Evolutionary conservation across 1,140 invertebrate species (phyloP).

Genomic region (Aphis gossypii): DNA sequence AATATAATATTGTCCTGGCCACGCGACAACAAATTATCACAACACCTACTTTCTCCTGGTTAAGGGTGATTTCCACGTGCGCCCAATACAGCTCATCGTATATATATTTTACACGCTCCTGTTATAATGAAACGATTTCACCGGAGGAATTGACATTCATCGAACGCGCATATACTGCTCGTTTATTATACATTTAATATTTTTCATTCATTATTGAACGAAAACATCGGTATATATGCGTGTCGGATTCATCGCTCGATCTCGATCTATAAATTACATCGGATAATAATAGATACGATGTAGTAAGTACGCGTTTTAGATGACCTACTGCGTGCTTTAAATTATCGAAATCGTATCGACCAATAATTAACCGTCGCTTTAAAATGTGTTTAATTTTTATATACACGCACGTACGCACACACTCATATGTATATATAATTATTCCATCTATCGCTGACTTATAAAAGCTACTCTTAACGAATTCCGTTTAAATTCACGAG

Average conservation of each 20-base stretch:
- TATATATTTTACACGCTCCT: neutral
- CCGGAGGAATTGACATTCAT: neutral
- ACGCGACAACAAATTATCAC: neutral
- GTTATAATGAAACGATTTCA: neutral
- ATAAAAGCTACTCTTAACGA: neutral
- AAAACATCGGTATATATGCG: neutral
- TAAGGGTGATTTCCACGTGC: slow-evolving; percentile 19
- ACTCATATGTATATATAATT: neutral
- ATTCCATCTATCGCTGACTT: neutral
- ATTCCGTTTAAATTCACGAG: neutral
- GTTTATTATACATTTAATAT: neutral
- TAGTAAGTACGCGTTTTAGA: neutral
- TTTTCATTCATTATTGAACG: neutral
- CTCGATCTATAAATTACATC: neutral
- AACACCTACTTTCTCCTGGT: slow-evolving; percentile 10
- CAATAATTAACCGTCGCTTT: too few relatives aligned
- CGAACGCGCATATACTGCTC: neutral
- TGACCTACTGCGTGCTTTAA: neutral
- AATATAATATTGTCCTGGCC: neutral
- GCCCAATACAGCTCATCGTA: neutral
- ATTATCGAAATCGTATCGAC: neutral
- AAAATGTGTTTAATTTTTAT: too few relatives aligned
- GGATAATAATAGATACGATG: neutral
- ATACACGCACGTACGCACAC: too few relatives aligned
- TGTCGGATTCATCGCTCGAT: neutral